A percentile compares a stretch with the other conserved stretches of the same genome.
Conservation (phyloP, 2,797 vertebrate species). For the Microchirus variegatus region DNA sequence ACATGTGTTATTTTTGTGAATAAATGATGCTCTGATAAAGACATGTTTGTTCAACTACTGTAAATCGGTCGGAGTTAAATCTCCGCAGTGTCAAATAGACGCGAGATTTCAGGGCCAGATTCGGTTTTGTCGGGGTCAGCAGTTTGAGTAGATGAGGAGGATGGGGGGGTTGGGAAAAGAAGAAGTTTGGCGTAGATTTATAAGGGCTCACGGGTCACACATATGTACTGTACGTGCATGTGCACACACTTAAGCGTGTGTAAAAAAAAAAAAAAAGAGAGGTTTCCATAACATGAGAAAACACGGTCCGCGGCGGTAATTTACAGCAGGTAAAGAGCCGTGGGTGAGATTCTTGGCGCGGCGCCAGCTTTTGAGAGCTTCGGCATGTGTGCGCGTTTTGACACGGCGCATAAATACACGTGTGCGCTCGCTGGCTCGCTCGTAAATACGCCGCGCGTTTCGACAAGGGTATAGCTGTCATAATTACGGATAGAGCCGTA, state of each 20-base stretch:
- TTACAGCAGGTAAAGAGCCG: constrained; percentile 11
- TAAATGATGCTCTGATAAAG: constrained; percentile 47
- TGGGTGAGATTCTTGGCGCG: constrained; percentile 15
- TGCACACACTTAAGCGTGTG: neutral
- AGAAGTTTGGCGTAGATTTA: constrained; percentile 23
- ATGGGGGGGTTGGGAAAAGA: neutral
- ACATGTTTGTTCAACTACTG: constrained; percentile 49
- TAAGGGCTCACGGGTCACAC: constrained; percentile 26
- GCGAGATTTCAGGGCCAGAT: constrained; percentile 39
- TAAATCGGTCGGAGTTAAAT: constrained; percentile 51
- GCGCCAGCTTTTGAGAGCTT: constrained; percentile 22
- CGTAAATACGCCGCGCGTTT: neutral
- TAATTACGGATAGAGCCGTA: neutral
- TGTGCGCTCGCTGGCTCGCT: constrained; percentile 1
- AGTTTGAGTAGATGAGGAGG: constrained; percentile 21
- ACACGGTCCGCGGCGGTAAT: constrained; percentile 30
- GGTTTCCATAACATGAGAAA: constrained; percentile 35
- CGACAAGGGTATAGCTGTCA: neutral
- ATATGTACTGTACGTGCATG: constrained; percentile 1
- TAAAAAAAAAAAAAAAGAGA: no score
- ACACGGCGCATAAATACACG: constrained; percentile 21
- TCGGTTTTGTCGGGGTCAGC: constrained; percentile 37
- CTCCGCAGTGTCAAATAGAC: constrained; percentile 32
- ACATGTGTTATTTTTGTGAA: constrained; percentile 45
- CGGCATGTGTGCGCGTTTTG: constrained; percentile 22